These are phyloP conservation scores for cat (Felis catus) DNA, from an alignment of 2,113 vertebrate genomes.

Conservation along the genomic window F.catus_Fca126_mat1.0 CM031412.1:155308001-155308500, in stretches of 20 bases:
- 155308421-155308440: background rate
- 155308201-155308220: constrained; percentile 46
- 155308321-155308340: constrained; percentile 7
- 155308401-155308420: background rate
- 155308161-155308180: constrained; percentile 56
- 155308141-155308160: constrained; percentile 68
- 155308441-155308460: background rate
- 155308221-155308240: background rate
- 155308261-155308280: constrained; percentile 58
- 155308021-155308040: background rate
- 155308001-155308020: rapidly evolving
- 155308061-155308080: background rate
- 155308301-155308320: constrained; percentile 34
- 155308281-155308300: constrained; percentile 48
- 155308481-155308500: constrained; percentile 1
- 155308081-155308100: background rate
- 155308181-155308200: constrained; percentile 40
- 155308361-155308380: background rate
- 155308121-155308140: constrained; percentile 33
- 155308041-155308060: constrained; percentile 32
- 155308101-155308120: background rate
- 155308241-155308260: constrained; percentile 67
- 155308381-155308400: background rate
- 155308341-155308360: constrained; percentile 1
- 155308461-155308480: background rate